Percentiles rank a stretch among this genome's conserved stretches.
Conservation (phyloP, 1,140 invertebrate genomes). For the Dendrolimus punctatus region DNA sequence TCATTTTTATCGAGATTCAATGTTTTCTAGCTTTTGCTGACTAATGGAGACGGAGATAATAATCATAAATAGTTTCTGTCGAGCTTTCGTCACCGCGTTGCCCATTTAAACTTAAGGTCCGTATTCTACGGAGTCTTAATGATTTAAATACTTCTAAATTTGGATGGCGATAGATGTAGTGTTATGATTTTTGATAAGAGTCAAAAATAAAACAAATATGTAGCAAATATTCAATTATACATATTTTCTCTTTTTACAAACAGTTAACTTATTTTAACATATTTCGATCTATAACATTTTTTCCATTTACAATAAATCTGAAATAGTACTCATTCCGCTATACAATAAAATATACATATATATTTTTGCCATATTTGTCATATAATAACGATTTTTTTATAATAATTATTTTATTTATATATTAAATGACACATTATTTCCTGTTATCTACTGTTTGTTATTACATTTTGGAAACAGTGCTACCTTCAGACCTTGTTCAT, state of each 20-base stretch:
- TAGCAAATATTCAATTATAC: constrained; percentile 71
- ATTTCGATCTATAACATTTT: constrained; percentile 64
- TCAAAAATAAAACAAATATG: constrained; percentile 45
- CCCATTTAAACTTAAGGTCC: no score
- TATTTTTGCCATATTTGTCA: constrained; percentile 61
- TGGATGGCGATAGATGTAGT: no score
- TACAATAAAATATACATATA: constrained; percentile 69
- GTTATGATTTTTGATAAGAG: no score
- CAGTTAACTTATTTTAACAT: constrained; percentile 69
- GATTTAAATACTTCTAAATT: no score
- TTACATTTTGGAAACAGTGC: constrained; percentile 36
- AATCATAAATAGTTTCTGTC: no score
- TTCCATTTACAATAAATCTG: constrained; percentile 66
- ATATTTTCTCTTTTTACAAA: constrained; percentile 70
- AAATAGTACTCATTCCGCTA: constrained; percentile 66
- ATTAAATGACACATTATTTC: constrained; percentile 65
- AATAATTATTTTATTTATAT: constrained; percentile 61
- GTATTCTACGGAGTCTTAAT: no score
- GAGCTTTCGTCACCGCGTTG: no score
- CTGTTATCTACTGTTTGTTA: constrained; percentile 35
- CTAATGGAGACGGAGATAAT: no score
- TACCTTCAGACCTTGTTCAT: constrained; percentile 1
- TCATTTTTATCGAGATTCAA: no score
- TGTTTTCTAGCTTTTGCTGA: no score
- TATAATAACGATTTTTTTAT: constrained; percentile 58